Evolutionary conservation across 1,140 invertebrate genomes (phyloP), one percentile per base, ranked within the genome.

Genomic region (Drosophila quadrilineata): DNA sequence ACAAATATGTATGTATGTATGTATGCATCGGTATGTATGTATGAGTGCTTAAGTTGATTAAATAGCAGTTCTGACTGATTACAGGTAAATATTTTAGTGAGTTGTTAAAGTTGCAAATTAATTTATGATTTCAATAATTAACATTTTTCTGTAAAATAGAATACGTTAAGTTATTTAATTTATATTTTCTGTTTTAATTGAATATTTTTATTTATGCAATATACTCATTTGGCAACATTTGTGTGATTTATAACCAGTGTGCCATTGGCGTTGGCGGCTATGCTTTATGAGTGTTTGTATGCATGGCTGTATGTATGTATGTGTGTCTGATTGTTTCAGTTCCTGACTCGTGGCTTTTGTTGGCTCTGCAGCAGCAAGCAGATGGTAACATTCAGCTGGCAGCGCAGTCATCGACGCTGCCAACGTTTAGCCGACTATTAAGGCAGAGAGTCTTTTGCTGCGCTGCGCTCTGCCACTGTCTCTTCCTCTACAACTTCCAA

Each of bases 371-470:
- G 63, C 49, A 43, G 62, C 62, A 49, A 49, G 73, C 59, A n/a
- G 68, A 77, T 60, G 56, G 67, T 2, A 35, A 31, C 29, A 19
- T 6, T 26, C 56, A 38, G 41, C 16, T 2, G n/a, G 50, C 58
- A 50, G 43, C 48, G 26, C 26, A 36, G 48, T 48, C 26, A 14
- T 17, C 9, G 28, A 22, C 10, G 36, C 6, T 26, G 36, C 29
- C 14, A 16, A 48, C 31, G 46, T 19, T 12, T 33, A 35, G 33
- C 33, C 14, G 26, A 17, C 28, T 19, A 26, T 40, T 10, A n/a
- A 31, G 8, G 52, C 57, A 48, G 41, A 21, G 68, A 76, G 74
- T 63, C 72, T 75, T 66, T 75, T 75, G 74, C 74, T 73, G 63
- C 66, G 54, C 36, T 50, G 56, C 49, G 36, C 17, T 46, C 50